Evolutionary conservation across 2,888 invertebrate genomes (phyloP).

Genomic region (Campoplex nolae): DNA sequence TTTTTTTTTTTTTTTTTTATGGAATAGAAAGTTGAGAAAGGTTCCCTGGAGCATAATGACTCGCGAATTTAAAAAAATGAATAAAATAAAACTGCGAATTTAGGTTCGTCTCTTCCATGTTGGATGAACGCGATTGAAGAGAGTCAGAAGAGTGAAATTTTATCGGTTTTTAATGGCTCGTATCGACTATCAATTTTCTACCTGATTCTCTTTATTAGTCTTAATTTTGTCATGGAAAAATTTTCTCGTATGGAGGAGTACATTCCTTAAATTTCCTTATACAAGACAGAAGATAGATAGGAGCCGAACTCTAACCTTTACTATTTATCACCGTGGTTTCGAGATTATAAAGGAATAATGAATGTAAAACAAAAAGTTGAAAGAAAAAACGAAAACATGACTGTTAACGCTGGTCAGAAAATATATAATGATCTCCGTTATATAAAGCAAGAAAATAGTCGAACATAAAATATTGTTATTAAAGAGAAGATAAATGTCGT

Average conservation of each 20-base stretch:
- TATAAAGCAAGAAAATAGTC: no score
- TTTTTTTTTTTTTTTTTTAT: background rate
- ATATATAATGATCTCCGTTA: no score
- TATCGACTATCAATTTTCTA: background rate
- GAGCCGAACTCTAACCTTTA: background rate
- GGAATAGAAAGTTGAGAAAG: background rate
- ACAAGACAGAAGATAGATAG: background rate
- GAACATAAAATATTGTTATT: no score
- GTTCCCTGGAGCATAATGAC: conserved; percentile 1
- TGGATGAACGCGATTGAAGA: background rate
- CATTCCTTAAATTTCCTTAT: background rate
- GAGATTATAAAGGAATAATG: no score
- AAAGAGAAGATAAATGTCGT: background rate
- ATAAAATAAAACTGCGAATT: background rate
- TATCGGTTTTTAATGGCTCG: background rate
- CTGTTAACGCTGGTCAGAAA: no score
- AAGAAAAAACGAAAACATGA: no score
- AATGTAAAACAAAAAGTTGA: no score
- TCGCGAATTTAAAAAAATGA: background rate
- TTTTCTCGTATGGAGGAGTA: background rate
- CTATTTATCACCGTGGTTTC: no score
- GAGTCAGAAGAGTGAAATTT: background rate
- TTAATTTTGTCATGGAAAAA: background rate
- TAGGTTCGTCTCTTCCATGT: background rate
- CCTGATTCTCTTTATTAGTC: background rate